These are phyloP conservation scores for Nothura maculosa DNA, from an alignment of 2,797 vertebrate genomes.

Conservation along the genomic window DNA sequence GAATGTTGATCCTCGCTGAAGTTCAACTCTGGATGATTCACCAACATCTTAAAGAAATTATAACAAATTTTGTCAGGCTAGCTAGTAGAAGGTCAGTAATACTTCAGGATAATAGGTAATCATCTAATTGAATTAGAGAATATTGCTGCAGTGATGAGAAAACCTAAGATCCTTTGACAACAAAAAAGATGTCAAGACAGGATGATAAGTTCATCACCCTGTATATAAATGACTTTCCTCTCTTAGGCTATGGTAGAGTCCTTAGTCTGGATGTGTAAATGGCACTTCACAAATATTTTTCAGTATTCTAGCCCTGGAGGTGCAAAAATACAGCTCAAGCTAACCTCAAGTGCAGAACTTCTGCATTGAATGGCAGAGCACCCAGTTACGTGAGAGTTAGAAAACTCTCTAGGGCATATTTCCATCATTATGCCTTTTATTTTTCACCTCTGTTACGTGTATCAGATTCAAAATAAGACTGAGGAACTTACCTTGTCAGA, in stretches of 20 bases:
- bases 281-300: background rate
- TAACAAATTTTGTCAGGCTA: slow-evolving; percentile 3
- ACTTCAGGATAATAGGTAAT: background rate
- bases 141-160: background rate
- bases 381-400: background rate
- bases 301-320: background rate
- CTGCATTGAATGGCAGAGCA: background rate
- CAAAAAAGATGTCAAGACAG: accelerated
- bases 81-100: background rate
- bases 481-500: background rate
- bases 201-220: background rate
- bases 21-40: background rate
- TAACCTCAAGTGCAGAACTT: background rate
- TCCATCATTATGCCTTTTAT: background rate
- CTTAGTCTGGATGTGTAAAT: background rate
- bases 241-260: background rate
- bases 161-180: background rate
- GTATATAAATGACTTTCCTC: background rate
- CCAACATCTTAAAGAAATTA: background rate
- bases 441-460: background rate
- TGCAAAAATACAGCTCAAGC: background rate
- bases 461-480: background rate
- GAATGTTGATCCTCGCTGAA: accelerated
- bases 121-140: background rate
- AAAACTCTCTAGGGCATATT: background rate